phyloP scores from a whole-genome alignment of 2,113 vertebrate genomes.

The Catharus minimus region DNA sequence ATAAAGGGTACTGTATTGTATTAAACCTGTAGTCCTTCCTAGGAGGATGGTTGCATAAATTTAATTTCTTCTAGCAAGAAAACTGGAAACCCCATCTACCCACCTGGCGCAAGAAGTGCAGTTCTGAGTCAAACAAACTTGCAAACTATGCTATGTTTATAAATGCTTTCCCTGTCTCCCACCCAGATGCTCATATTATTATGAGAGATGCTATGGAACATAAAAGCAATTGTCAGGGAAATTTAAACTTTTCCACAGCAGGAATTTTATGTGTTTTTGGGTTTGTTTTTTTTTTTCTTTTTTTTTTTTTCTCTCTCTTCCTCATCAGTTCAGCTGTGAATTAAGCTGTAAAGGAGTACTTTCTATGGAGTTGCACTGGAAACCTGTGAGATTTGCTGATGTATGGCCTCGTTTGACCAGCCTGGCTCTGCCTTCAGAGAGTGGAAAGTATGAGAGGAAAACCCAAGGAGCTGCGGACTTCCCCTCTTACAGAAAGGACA shows the following conservation, averaged over 20 bases:
- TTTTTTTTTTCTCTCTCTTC: not conserved
- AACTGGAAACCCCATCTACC: not conserved
- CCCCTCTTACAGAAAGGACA: conserved; percentile 39
- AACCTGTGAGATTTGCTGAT: not conserved
- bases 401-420: conserved; percentile 25
- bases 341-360: conserved; percentile 3
- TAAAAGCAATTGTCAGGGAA: not conserved
- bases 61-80: not conserved
- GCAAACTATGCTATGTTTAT: not conserved
- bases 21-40: not conserved
- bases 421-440: conserved; percentile 11
- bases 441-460: conserved; percentile 30
- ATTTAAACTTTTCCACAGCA: not conserved
- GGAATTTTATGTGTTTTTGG: not conserved
- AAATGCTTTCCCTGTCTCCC: not conserved
- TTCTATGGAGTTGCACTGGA: not conserved
- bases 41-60: not conserved
- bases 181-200: not conserved
- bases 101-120: not conserved
- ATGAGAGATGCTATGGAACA: not conserved
- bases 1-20: not conserved
- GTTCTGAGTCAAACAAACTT: not conserved
- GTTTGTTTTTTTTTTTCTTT: too few relatives aligned
- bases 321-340: not conserved
- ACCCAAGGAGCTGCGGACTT: conserved; percentile 19